Evolutionary conservation across 2,888 invertebrate genomes (phyloP), one percentile per base, ranked within the genome.

Genomic region (Trachelus stipa): DNA sequence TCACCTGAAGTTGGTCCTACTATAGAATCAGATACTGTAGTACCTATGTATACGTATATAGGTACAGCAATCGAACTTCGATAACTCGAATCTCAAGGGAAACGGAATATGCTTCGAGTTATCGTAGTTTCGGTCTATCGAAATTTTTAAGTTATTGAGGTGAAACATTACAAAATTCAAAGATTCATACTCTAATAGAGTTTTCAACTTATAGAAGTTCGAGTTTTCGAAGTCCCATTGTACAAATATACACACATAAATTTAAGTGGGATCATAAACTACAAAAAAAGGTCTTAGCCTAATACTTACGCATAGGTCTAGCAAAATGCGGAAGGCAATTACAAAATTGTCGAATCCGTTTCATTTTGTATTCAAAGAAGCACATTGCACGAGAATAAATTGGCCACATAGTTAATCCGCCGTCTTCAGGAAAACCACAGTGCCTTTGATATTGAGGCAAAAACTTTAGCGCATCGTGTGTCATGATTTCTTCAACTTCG

Each of bases 281-380:
- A 12, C 35, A 37, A 12, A 23, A 40, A 73, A n/a, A 68, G n/a
- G 3, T 31, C 1, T 4, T 12, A 30, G 23, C 71, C 12, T 71
- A 11, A 37, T 68, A 75, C 91, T 91, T 89, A 95, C 96, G 93
- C 80, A 93, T 92, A 79, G 92, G 93, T 80, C 95, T 93, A 83
- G 96, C 96, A 87, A 96, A 96, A 89, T 96, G 95, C 0, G 96
- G 96, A 68, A 95, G 92, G 88, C 96, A 96, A 0, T 93, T 93
- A 87, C 96, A 96, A 76, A 94, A 91, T 79, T 93, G 92, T 12
- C 94, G 90, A 40, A 95, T 93, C 37, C 95, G 90, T 12, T 91
- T 91, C 84, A 95, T 94, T 68, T 96, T 93, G 83, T 96, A 96
- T 87, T 96, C 95, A 91, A 95, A 94, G 12, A 94, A 92, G 83